Base-by-base conservation (phyloP, 2,888 invertebrate genomes). In the Arge pagana region DNA sequence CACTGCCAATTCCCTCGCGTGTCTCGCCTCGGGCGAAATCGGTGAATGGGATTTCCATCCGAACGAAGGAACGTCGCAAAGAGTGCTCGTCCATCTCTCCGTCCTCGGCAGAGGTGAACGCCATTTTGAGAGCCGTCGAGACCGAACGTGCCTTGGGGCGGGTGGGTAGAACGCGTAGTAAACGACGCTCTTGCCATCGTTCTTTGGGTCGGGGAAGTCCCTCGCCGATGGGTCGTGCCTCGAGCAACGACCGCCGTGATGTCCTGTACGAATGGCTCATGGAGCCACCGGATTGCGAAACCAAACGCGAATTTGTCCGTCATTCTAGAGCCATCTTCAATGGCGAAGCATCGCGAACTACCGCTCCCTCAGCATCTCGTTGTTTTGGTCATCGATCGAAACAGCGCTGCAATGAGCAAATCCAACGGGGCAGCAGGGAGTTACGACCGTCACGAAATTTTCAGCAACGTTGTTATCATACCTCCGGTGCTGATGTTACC, bases 341-440 rank as follows among this genome's bases (percentile, higher is more conserved):
- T n/a, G 43, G 28, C 11, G 51, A 51, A 43, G 13, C 36, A 18
- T 41, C 13, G n/a, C 11, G 35, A 5, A 24, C 40, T 23, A 23
- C 13, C 28, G 18, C 15, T 8, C 11, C 15, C 13, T 24, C 48
- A 3, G 16, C 33, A 33, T 16, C 33, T 3, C 33, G 16, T 11
- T 15, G 33, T 8, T 16, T 15, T 28, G 28, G 28, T 28, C 10
- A 7, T 28, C 10, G 7, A 28, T 28, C 28, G 10, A 28, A 28
- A 28, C 10, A 8, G 7, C 28, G 10, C 28, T 8, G 10, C 7
- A 28, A 28, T 8, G 7, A 8, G 28, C 10, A 10, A 51, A 15
- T 42, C 39, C 43, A 53, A 62, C 48, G 53, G 41, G 55, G 59
- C 60, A 64, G 58, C 60, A 65, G 59, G 54, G 65, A 66, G 54